Evolutionary conservation across 2,113 vertebrate genomes (phyloP), one percentile per base, ranked within the genome.

Genomic region (Trochalopteron elliotii): DNA sequence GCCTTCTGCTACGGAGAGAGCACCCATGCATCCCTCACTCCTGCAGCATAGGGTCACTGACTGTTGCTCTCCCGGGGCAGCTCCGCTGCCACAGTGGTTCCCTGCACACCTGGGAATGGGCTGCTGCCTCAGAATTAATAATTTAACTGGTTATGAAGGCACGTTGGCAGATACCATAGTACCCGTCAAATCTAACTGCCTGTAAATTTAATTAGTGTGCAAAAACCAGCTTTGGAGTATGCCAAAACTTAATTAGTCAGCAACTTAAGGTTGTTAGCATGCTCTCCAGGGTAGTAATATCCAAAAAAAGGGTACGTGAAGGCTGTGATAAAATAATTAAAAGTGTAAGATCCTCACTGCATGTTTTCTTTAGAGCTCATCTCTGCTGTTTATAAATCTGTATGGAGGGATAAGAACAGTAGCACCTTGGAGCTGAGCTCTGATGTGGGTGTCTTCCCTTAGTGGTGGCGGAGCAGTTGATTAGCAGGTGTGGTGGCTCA

Each of bases 211-310:
- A 96, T 97, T 97, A 97, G 90, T 91, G 64, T 91, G 71, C 76
- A 85, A 72, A 95, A 92, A 72, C 19, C 7, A 52, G 82, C 87
- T 96, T 96, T 96, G 88, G 96, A 96, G 82, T 94, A 87, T 95
- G 97, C 96, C 90, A 96, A 79, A 97, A 97, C 92, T 95, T 91
- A 97, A 97, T 98, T 97, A 98, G 91, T 97, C 97, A 98, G 97
- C 95, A 98, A 95, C 96, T 96, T 96, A 89, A 83, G 83, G 84
- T 95, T 97, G 96, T 98, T 98, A 97, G 94, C 25, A 4, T 72
- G 37, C 35, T 96, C 95, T 95, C 97, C 87, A 68, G 93, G 70
- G 77, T 96, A 96, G 95, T 94, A 93, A 94, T 91, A 94, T 47
- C 83, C 81, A 84, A 94, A 95, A 95, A 97, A 96, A 93, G 61